phyloP scores from a whole-genome alignment of 2,888 invertebrate species.

The Thymelicus sylvestris region DNA sequence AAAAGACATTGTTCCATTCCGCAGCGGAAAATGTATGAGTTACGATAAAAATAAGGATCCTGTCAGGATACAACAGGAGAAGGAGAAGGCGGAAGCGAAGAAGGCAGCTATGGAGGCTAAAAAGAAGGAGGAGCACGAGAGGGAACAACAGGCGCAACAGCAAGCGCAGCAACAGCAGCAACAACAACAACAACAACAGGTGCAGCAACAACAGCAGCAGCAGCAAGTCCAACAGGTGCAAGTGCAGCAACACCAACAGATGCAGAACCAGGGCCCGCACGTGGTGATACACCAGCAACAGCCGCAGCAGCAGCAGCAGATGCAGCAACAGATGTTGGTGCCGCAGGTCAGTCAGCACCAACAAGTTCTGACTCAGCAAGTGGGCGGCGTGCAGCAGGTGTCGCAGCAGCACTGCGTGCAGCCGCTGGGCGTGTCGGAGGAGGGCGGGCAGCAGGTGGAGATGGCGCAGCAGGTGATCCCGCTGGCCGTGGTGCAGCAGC shows the following conservation, averaged over 20 bases:
- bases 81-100: constrained; percentile 79
- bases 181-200: constrained; percentile 66
- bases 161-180: constrained; percentile 64
- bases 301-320: constrained; percentile 60
- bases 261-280: constrained; percentile 68
- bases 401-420: constrained; percentile 79
- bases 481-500: constrained; percentile 86
- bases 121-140: constrained; percentile 78
- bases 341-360: constrained; percentile 82
- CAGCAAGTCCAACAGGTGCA: constrained; percentile 74
- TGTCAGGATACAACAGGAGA: constrained; percentile 77
- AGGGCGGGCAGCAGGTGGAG: constrained; percentile 82
- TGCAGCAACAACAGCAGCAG: constrained; percentile 71
- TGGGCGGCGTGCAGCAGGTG: constrained; percentile 73
- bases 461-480: constrained; percentile 88
- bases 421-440: constrained; percentile 77
- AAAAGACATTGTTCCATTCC: constrained; percentile 80
- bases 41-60: constrained; percentile 83
- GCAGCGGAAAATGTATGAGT: constrained; percentile 82
- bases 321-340: constrained; percentile 81
- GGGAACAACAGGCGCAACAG: constrained; percentile 71
- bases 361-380: constrained; percentile 75
- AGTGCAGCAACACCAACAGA: constrained; percentile 76
- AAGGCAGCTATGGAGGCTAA: constrained; percentile 80
- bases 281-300: constrained; percentile 78